Base-by-base conservation (phyloP, 2,888 invertebrate genomes). In the Chrysomela aeneicollis region DNA sequence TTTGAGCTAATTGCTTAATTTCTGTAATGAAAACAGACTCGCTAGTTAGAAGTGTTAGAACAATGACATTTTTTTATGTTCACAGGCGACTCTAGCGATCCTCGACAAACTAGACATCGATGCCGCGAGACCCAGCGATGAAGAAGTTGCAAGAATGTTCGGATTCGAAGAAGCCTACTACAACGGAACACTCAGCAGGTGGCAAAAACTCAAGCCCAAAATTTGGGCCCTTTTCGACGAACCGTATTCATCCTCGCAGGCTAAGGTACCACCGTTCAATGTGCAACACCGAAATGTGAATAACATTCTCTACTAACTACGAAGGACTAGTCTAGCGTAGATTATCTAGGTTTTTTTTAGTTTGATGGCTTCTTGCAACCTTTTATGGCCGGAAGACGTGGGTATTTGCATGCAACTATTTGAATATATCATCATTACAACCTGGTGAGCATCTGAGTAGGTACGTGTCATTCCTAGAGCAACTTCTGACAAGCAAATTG, bases 181-280 rank as follows among this genome's bases (percentile, higher is more conserved):
- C 73, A 87, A 89, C 51, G 94, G 94, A 4, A 90, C 90, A 49
- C 84, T 94, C 60, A 91, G 92, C 9, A 86, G 88, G 71, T 98
- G 97, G 97, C 97, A 97, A 84, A 87, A 91, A 69, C 84, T 95
- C 73, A 95, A 96, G 79, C 97, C 96, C 4, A 92, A 91, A 81
- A 89, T 97, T 57, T 97, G 97, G 97, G 93, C 97, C 2, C 85
- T 98, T 61, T 98, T 98, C 81, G 97, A 98, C 80, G 97, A 98
- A 83, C 97, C 97, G 0, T 95, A 96, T 76, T 97, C 97, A 71
- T 97, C 97, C 61, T 89, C 90, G 57, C 87, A 90, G 68, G 97
- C 97, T 67, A 97, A 97, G 90, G 95, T 94, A 80, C 79, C 79
- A 67, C 79, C 90, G 70, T 94, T 96, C 68, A 97, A 97, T 90